phyloP scores from a whole-genome alignment of 2,888 invertebrate species.

The Ophion ventricosus region DNA sequence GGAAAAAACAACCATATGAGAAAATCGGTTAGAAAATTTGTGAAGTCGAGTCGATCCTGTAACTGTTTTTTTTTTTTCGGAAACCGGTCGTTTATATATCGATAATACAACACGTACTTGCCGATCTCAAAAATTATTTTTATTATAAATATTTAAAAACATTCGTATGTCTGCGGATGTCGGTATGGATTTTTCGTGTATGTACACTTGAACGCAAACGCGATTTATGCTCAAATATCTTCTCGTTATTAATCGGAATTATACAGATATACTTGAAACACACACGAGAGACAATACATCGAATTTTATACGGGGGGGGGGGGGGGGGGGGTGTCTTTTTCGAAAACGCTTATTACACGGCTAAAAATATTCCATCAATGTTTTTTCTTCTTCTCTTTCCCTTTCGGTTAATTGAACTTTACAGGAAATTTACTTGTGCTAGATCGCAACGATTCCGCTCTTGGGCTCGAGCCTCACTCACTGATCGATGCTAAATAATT shows the following conservation, averaged over 20 bases:
- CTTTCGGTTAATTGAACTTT: slow-evolving; percentile 16
- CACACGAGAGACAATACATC: slow-evolving; percentile 71
- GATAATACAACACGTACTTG: slow-evolving; percentile 3
- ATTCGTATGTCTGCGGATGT: slow-evolving; percentile 50
- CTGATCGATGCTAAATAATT: not conserved
- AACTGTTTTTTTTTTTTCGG: no score
- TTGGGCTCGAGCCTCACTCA: not conserved
- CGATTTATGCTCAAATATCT: slow-evolving; percentile 17
- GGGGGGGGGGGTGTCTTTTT: not conserved
- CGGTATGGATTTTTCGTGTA: slow-evolving; percentile 1
- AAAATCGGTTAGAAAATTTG: no score
- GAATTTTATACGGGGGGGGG: slow-evolving; percentile 64
- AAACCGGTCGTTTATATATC: no score
- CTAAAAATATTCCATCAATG: slow-evolving; percentile 44
- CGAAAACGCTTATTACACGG: slow-evolving; percentile 2
- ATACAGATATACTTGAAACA: slow-evolving; percentile 67
- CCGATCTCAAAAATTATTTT: slow-evolving; percentile 75
- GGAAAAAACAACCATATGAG: no score
- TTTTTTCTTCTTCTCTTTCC: not conserved
- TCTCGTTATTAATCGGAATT: slow-evolving; percentile 64
- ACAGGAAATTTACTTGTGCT: slow-evolving; percentile 2
- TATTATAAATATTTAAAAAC: slow-evolving; percentile 82
- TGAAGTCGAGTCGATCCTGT: no score
- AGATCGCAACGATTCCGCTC: not conserved
- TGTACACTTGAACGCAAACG: slow-evolving; percentile 7